These are phyloP conservation scores for Epiblema foenella DNA, from an alignment of 2,888 invertebrate species.

Conservation along the genomic window DNA sequence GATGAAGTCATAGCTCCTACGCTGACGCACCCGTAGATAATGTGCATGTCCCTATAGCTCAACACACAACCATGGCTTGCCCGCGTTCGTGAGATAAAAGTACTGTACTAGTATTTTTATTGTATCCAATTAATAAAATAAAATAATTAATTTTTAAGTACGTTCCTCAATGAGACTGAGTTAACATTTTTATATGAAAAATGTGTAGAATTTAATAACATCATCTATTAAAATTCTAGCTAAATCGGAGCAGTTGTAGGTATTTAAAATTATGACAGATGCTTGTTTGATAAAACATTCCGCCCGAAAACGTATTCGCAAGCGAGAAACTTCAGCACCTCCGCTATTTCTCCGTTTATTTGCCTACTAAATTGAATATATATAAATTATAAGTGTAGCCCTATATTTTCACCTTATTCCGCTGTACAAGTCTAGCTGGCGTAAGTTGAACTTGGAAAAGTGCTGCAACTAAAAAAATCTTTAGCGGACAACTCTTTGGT, in stretches of 20 bases:
- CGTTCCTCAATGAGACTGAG: background rate
- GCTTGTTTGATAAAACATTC: conserved; percentile 2
- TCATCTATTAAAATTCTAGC: background rate
- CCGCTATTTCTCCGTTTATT: background rate
- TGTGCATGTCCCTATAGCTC: too few relatives aligned
- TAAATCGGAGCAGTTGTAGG: background rate
- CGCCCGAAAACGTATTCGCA: background rate
- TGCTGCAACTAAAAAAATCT: too few relatives aligned
- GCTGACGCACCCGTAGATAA: too few relatives aligned
- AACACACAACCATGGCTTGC: too few relatives aligned
- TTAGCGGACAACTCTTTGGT: too few relatives aligned
- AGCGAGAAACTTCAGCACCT: background rate
- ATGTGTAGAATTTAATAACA: background rate
- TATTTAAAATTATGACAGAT: background rate
- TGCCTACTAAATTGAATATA: background rate
- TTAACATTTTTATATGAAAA: background rate
- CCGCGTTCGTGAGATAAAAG: too few relatives aligned
- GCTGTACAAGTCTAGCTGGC: too few relatives aligned
- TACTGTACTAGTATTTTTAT: background rate
- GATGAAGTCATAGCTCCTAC: too few relatives aligned
- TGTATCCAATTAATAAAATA: background rate
- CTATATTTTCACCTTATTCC: too few relatives aligned
- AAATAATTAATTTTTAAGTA: background rate
- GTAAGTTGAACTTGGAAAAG: too few relatives aligned
- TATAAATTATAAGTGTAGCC: too few relatives aligned